phyloP scores from a whole-genome alignment of 2,888 invertebrate genomes.

The Lithophane ornitopus region DNA sequence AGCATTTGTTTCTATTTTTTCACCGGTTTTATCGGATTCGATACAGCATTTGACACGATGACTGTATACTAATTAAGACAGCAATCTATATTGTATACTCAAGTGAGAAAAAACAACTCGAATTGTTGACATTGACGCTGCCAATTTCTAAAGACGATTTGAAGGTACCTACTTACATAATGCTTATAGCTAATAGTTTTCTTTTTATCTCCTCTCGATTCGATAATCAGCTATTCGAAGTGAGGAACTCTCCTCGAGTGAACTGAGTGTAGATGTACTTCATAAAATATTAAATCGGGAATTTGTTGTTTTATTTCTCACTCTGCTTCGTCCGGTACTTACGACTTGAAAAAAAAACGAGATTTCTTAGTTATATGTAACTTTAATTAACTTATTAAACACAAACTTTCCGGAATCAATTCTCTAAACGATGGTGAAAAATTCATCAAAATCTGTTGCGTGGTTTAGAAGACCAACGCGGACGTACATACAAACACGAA shows the following conservation, averaged over 20 bases:
- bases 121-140: background rate
- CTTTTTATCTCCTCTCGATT: background rate
- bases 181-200: background rate
- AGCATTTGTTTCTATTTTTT: background rate
- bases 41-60: background rate
- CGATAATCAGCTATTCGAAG: background rate
- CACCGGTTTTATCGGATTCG: background rate
- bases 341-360: too few relatives aligned
- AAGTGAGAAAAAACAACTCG: background rate
- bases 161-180: too few relatives aligned
- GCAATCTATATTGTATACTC: background rate
- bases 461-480: too few relatives aligned
- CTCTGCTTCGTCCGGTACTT: too few relatives aligned
- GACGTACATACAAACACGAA: too few relatives aligned
- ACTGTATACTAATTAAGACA: background rate
- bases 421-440: too few relatives aligned
- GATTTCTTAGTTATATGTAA: too few relatives aligned
- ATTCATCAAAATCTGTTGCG: too few relatives aligned
- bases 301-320: constrained; percentile 4
- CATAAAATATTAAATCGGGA: background rate
- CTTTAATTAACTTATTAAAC: too few relatives aligned
- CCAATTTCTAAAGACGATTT: background rate
- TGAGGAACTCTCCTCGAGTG: background rate
- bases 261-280: too few relatives aligned
- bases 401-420: too few relatives aligned